These are phyloP conservation scores for Callyntrura guangdongensis DNA, from an alignment of 2,888 invertebrate species.

Conservation along the genomic window DNA sequence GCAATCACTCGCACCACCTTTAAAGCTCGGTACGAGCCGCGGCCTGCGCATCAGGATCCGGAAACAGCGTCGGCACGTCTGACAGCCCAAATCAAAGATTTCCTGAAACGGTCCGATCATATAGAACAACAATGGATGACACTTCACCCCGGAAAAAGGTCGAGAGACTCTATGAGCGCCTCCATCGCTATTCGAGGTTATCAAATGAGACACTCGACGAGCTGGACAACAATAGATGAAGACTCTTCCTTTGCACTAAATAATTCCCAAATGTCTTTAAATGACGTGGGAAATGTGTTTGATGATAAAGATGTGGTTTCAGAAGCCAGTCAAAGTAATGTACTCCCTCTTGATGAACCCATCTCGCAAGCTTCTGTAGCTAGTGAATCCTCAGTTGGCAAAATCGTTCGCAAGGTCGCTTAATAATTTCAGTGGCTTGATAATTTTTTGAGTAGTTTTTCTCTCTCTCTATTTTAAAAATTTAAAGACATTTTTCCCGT, in stretches of 20 bases:
- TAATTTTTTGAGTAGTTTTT: not conserved
- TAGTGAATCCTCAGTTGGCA: conserved; percentile 76
- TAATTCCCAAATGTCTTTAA: conserved; percentile 82
- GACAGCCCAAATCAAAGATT: conserved; percentile 92
- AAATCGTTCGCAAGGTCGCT: conserved; percentile 77
- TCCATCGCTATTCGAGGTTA: conserved; percentile 83
- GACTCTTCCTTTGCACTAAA: conserved; percentile 81
- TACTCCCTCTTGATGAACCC: conserved; percentile 74
- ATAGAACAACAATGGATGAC: conserved; percentile 94
- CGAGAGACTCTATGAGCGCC: conserved; percentile 81
- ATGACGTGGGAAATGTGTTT: conserved; percentile 82
- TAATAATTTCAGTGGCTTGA: conserved; percentile 50
- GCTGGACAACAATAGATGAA: conserved; percentile 82
- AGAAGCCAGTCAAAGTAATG: conserved; percentile 78
- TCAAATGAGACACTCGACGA: conserved; percentile 83
- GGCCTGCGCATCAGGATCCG: conserved; percentile 92
- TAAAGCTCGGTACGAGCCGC: conserved; percentile 87
- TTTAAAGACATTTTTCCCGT: conserved; percentile 28
- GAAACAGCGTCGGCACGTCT: conserved; percentile 92
- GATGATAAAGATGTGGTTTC: conserved; percentile 81
- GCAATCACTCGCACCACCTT: conserved; percentile 82
- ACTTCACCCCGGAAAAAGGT: conserved; percentile 87
- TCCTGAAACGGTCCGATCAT: conserved; percentile 93
- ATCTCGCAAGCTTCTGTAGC: conserved; percentile 75
- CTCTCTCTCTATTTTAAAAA: not conserved